These are phyloP conservation scores for Zaprionus taronus DNA, from an alignment of 1,140 invertebrate genomes.

Conservation along the genomic window DNA sequence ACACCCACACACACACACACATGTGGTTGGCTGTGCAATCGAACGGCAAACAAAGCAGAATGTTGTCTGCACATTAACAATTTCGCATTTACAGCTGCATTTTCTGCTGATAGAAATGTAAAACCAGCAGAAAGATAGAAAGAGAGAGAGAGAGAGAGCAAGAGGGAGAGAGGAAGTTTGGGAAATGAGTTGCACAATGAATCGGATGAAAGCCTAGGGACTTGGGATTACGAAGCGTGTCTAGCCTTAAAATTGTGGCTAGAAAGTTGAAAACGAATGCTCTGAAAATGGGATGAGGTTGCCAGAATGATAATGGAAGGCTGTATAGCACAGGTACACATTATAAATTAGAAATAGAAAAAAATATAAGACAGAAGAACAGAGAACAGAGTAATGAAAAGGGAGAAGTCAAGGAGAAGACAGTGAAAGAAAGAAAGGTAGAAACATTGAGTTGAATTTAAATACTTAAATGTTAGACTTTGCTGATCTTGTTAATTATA, in stretches of 20 bases:
- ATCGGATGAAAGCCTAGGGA: not conserved
- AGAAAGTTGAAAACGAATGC: not conserved
- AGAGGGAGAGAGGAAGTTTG: not conserved
- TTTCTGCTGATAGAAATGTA: constrained; percentile 18
- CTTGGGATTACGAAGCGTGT: constrained; percentile 2
- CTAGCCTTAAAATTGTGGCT: constrained; percentile 12
- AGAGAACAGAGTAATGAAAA: no score
- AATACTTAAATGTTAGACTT: no score
- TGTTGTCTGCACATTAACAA: constrained; percentile 34
- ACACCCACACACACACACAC: constrained; percentile 3
- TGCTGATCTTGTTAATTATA: no score
- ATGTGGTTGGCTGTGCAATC: constrained; percentile 11
- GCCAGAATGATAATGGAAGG: no score
- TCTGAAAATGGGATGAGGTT: not conserved
- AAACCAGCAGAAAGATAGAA: not conserved
- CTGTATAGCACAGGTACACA: no score
- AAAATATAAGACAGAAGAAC: no score
- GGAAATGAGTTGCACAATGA: constrained; percentile 21
- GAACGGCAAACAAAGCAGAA: constrained; percentile 25
- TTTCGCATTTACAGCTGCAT: constrained; percentile 30
- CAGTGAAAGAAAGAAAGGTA: no score
- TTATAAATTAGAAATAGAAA: no score
- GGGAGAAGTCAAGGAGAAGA: no score
- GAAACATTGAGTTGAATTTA: no score
- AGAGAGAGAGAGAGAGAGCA: not conserved